Conservation (phyloP, 2,888 invertebrate species). For the Leptura quadrifasciata region DNA sequence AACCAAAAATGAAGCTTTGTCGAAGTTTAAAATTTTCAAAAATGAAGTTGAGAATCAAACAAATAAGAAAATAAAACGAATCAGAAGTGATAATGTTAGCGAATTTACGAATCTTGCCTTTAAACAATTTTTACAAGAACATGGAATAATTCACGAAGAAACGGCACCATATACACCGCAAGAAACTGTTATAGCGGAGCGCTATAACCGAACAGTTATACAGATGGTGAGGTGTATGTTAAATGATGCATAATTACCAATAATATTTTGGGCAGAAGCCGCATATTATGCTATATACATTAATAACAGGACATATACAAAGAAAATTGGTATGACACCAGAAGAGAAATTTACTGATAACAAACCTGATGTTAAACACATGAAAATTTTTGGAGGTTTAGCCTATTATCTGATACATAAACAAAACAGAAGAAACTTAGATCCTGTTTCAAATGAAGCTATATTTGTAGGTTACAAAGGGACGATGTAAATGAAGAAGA, state of each 20-base stretch:
- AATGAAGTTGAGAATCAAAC: too few species aligned
- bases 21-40: too few species aligned
- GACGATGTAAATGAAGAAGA: not conserved
- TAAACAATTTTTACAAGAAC: slow-evolving; percentile 23
- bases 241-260: slow-evolving; percentile 10
- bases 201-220: slow-evolving; percentile 13
- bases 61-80: slow-evolving; percentile 5
- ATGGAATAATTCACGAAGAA: slow-evolving; percentile 9
- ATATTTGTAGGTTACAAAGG: not conserved
- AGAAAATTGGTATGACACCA: not conserved
- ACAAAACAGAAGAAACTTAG: not conserved
- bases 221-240: slow-evolving; percentile 15
- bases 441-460: not conserved
- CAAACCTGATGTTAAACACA: slow-evolving; percentile 11
- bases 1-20: too few species aligned
- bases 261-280: slow-evolving; percentile 14
- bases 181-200: slow-evolving; percentile 12
- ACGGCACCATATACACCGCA: slow-evolving; percentile 24
- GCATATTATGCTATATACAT: slow-evolving; percentile 5
- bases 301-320: slow-evolving; percentile 1
- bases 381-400: slow-evolving; percentile 24
- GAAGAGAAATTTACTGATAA: slow-evolving; percentile 16
- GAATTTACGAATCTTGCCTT: not conserved
- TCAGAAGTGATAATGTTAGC: slow-evolving; percentile 8
- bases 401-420: slow-evolving; percentile 1